These are phyloP conservation scores for Myrmecophaga tridactyla DNA, from an alignment of 2,113 vertebrate species.

Conservation along the genomic window DNA sequence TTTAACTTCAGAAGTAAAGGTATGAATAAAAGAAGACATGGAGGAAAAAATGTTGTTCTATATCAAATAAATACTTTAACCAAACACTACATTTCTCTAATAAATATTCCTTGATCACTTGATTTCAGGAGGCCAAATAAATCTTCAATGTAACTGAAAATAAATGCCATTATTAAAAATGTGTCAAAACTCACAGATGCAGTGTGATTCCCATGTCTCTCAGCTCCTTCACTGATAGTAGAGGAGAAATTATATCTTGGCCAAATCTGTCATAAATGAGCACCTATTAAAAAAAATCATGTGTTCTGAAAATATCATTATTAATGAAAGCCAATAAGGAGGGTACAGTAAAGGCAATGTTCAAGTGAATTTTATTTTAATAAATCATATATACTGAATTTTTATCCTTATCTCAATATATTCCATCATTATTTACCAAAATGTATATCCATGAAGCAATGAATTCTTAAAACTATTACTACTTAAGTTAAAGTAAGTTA, in stretches of 20 bases:
- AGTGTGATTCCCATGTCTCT: conserved; percentile 99
- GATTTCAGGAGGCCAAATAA: neutral
- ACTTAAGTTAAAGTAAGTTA: conserved; percentile 30
- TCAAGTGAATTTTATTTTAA: conserved; percentile 29
- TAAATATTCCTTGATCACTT: conserved; percentile 10
- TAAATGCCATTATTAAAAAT: conserved; percentile 30
- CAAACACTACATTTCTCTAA: conserved; percentile 22
- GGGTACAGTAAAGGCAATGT: neutral
- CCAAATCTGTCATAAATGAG: conserved; percentile 98
- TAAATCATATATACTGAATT: conserved; percentile 23
- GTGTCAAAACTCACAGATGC: conserved; percentile 89
- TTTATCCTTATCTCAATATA: conserved; percentile 40
- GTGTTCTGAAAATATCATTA: conserved; percentile 36
- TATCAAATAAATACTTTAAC: neutral
- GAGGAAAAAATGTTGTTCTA: neutral
- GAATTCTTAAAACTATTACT: conserved; percentile 23
- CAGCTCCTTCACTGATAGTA: conserved; percentile 97
- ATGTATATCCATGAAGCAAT: neutral
- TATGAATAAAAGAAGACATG: neutral
- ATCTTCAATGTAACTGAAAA: conserved; percentile 53
- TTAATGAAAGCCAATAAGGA: neutral
- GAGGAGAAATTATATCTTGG: conserved; percentile 99
- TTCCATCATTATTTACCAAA: conserved; percentile 36
- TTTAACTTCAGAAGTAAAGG: conserved; percentile 31
- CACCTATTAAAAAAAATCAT: conserved; percentile 84